Conservation (phyloP, 2,113 vertebrate species). For the Daubentonia madagascariensis region DNA sequence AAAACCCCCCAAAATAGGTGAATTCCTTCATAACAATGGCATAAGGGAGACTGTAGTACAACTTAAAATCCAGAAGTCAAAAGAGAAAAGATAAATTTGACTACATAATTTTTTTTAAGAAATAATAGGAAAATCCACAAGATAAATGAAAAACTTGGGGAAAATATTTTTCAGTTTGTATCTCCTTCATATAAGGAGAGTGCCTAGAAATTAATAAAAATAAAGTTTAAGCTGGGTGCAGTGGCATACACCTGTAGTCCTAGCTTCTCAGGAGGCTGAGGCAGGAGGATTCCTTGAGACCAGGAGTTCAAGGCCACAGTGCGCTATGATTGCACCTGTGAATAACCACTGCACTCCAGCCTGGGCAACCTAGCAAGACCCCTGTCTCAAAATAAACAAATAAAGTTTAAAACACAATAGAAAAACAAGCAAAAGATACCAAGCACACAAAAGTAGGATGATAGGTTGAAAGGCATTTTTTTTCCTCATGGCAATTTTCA, state of each 20-base stretch:
- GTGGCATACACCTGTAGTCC: neutral
- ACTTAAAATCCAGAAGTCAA: conserved; percentile 11
- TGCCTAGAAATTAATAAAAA: neutral
- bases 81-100: conserved; percentile 27
- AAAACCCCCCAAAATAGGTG: neutral
- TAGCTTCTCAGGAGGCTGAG: neutral
- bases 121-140: neutral
- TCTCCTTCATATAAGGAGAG: neutral
- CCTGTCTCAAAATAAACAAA: neutral
- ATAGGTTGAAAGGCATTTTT: neutral
- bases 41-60: neutral
- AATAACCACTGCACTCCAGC: neutral
- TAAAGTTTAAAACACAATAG: neutral
- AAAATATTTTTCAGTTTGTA: neutral
- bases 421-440: neutral
- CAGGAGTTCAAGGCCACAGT: neutral
- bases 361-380: neutral
- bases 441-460: neutral
- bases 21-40: neutral
- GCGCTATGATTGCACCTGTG: neutral
- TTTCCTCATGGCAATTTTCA: neutral
- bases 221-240: neutral
- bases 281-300: neutral
- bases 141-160: neutral
- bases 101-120: neutral